Evolutionary conservation across 2,888 invertebrate species (phyloP).

Genomic region (Saturnia pavonia): DNA sequence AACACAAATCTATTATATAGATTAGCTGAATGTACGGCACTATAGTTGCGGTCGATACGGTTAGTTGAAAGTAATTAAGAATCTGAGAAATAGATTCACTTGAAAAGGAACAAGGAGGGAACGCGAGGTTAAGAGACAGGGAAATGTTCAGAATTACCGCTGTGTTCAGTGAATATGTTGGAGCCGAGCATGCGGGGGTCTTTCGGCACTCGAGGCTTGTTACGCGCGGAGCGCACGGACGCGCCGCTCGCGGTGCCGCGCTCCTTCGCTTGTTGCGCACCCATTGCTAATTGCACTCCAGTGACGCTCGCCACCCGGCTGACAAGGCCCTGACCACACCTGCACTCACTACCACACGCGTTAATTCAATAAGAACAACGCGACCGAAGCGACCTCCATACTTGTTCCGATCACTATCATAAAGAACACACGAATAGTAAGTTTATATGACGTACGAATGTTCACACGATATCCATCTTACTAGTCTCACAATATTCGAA

Average conservation of each 20-base stretch:
- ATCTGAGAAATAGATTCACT: not conserved
- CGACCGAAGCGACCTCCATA: conserved; percentile 54
- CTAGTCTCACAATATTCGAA: conserved; percentile 28
- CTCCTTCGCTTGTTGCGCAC: conserved; percentile 97
- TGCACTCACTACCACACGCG: conserved; percentile 40
- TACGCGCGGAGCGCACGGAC: conserved; percentile 88
- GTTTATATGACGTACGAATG: not conserved
- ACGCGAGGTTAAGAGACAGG: not conserved
- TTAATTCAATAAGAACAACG: conserved; percentile 64
- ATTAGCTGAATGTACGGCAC: no score
- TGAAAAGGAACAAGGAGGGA: not conserved
- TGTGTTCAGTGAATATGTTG: conserved; percentile 97
- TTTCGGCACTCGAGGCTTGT: conserved; percentile 88
- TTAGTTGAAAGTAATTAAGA: not conserved
- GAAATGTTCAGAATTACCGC: conserved; percentile 85
- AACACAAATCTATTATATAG: no score
- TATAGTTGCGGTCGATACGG: not conserved
- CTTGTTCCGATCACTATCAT: conserved; percentile 21
- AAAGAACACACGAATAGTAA: conserved; percentile 16
- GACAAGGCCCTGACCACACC: conserved; percentile 83
- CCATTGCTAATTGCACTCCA: conserved; percentile 82
- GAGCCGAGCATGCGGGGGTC: conserved; percentile 93
- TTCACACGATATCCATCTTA: conserved; percentile 13
- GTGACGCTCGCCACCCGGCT: conserved; percentile 87
- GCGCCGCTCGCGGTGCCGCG: conserved; percentile 88